Evolutionary conservation across 1,140 invertebrate genomes (phyloP), one percentile per base, ranked within the genome.

Genomic region (Helicoverpa zea): DNA sequence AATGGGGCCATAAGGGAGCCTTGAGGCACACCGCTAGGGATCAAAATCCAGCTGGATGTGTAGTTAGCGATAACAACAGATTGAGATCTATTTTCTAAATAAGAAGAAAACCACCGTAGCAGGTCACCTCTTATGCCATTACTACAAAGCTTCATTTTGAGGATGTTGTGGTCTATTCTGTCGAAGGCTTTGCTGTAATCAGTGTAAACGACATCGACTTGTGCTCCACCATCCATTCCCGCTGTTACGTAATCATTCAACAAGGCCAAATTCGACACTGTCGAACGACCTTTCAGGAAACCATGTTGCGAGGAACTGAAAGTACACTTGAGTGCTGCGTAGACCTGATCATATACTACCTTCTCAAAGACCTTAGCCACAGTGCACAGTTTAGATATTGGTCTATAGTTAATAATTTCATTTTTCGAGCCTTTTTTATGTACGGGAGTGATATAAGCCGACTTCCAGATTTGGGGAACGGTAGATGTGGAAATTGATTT

Each of bases 311-410:
- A 35, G 3, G 23, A 30, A 43, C 30, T 64, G 13, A 64, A n/a
- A 1, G 12, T 35, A 12, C 35, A 11, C 18, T 61, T n/a, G 7
- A 61, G 23, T 47, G 72, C 54, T 3, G 54, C 1, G 16, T 75
- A 76, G 14, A 76, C 35, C 56, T 76, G 56, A 13, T 23, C 13
- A 49, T 61, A 49, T 3, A 75, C 29, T 59, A 58, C 43, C 12
- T 23, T 75, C 47, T 59, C n/a, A 35, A 75, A 75, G 13, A 75
- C 13, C 16, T 75, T 61, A 14, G 56, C 14, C 1, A 75, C 30
- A n/a, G 59, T 59, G 47, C 72, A 75, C n/a, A 75, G 54, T 59
- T 75, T 75, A 3, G 72, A 75, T 23, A 61, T 75, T 5, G 72
- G 54, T 47, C 72, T 75, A 43, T 59, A 75, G 14, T 75, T 75